phyloP scores from a whole-genome alignment of 2,888 invertebrate genomes.

The Perizoma flavofasciatum region DNA sequence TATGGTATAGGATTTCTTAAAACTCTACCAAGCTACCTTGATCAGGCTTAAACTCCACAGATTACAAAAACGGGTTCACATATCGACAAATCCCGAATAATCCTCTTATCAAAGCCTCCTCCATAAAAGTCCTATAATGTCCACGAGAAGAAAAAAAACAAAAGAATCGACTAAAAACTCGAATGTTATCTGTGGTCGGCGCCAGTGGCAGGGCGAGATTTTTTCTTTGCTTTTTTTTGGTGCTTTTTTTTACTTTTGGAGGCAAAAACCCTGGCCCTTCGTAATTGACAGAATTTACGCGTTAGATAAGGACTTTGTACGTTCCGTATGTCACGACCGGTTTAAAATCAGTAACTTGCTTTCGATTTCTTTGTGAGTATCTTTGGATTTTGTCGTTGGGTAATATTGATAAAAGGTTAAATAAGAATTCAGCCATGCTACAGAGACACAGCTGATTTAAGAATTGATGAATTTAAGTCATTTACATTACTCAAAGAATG shows the following conservation, averaged over 20 bases:
- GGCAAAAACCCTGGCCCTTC: constrained; percentile 46
- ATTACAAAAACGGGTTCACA: constrained; percentile 32
- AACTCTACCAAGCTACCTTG: constrained; percentile 1
- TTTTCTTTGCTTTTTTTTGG: constrained; percentile 25
- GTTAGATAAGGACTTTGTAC: constrained; percentile 56
- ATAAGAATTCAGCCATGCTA: background rate
- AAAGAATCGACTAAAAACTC: constrained; percentile 54
- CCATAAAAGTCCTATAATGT: constrained; percentile 60
- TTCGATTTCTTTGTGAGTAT: constrained; percentile 34
- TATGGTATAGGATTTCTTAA: constrained; percentile 2
- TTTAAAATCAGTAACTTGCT: constrained; percentile 29
- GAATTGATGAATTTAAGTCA: background rate
- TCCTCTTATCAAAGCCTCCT: constrained; percentile 36
- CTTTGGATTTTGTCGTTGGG: constrained; percentile 8
- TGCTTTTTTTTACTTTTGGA: constrained; percentile 32
- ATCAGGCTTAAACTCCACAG: constrained; percentile 26
- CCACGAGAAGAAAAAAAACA: constrained; percentile 54
- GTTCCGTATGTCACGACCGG: constrained; percentile 37
- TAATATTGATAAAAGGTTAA: constrained; percentile 3
- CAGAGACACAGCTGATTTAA: constrained; percentile 1
- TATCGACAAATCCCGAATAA: constrained; percentile 33
- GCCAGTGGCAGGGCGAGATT: constrained; percentile 62
- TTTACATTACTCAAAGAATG: no score
- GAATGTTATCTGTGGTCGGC: constrained; percentile 62
- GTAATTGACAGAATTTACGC: constrained; percentile 76